Percentiles rank a stretch among this genome's conserved stretches.
Evolutionary conservation across 2,797 vertebrate genomes (phyloP).

Genomic region (Loris lydekkerianus): DNA sequence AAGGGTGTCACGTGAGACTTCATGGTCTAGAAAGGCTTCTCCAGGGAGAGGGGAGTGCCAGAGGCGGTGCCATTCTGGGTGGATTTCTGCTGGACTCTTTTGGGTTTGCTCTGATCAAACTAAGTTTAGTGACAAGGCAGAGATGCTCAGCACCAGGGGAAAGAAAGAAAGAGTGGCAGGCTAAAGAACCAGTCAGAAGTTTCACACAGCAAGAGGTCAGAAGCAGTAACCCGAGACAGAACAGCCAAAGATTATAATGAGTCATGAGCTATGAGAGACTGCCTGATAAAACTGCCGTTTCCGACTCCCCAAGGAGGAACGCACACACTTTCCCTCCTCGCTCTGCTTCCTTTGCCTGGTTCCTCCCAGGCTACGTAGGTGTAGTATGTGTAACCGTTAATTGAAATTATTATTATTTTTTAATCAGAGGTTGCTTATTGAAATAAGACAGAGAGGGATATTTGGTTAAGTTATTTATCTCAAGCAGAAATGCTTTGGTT

Average conservation of each 20-base stretch:
- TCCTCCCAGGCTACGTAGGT: not conserved
- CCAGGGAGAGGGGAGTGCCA: not conserved
- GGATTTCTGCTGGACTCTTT: not conserved
- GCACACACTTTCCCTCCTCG: not conserved
- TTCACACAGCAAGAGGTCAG: not conserved
- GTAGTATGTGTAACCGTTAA: not conserved
- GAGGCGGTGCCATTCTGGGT: not conserved
- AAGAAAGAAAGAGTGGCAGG: not conserved
- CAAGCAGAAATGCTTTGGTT: conserved; percentile 53
- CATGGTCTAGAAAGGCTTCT: not conserved
- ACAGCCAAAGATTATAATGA: not conserved
- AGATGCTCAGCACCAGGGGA: not conserved
- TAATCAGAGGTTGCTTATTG: conserved; percentile 15
- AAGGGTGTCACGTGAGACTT: not conserved
- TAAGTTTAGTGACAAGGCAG: not conserved
- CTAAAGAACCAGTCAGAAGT: not conserved
- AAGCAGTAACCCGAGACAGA: not conserved
- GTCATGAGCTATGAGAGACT: not conserved
- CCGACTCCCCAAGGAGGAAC: not conserved
- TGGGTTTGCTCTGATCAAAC: conserved; percentile 37
- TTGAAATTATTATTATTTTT: not conserved
- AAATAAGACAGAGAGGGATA: conserved; percentile 34
- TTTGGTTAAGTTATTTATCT: conserved; percentile 49
- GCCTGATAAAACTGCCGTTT: not conserved
- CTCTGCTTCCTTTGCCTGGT: not conserved